phyloP scores from a whole-genome alignment of 2,888 invertebrate genomes.

The Pristionchus japonicus region DNA sequence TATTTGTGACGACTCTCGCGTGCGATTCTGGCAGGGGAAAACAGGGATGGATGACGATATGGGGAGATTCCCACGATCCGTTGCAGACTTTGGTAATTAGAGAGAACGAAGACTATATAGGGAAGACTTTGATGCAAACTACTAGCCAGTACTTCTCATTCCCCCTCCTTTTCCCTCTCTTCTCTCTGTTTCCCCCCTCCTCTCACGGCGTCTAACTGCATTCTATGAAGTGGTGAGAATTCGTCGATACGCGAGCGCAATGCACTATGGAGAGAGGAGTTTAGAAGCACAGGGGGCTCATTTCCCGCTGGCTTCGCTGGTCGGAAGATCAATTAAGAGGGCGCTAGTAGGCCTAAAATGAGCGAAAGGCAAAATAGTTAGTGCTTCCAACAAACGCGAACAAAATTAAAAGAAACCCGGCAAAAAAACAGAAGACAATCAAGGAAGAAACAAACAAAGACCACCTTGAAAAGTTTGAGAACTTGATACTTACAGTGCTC shows the following conservation, averaged over 20 bases:
- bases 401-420: too few species aligned
- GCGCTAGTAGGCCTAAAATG: too few species aligned
- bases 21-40: background rate
- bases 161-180: background rate
- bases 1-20: background rate
- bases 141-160: background rate
- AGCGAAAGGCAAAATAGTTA: too few species aligned
- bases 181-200: background rate
- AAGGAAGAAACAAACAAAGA: background rate
- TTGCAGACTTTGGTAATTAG: background rate
- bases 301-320: background rate
- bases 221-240: background rate
- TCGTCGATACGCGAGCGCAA: constrained; percentile 9
- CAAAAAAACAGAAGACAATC: too few species aligned
- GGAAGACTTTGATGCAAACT: background rate
- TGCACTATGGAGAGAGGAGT: background rate
- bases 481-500: background rate
- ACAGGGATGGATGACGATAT: background rate
- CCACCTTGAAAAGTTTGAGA: background rate
- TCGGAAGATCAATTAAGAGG: background rate
- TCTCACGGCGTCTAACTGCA: background rate
- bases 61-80: background rate
- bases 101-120: background rate
- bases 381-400: too few species aligned
- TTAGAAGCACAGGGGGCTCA: background rate